These are phyloP conservation scores for Darevskia mixta DNA, from an alignment of 2,797 vertebrate species.

Conservation along the genomic window DNA sequence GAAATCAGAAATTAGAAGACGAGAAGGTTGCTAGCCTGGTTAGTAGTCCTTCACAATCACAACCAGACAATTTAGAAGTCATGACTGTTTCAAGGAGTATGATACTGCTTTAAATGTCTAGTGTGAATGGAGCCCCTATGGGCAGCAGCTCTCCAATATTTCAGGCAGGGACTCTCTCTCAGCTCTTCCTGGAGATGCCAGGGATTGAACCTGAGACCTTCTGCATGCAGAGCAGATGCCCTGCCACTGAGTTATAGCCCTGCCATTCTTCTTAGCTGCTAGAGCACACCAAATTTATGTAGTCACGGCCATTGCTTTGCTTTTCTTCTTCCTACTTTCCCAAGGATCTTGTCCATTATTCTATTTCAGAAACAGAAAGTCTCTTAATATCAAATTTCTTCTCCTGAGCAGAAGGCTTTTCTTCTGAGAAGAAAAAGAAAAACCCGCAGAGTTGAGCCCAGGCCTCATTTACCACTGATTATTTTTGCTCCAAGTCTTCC, in stretches of 20 bases:
- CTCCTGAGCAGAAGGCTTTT: conserved; percentile 10
- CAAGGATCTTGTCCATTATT: background rate
- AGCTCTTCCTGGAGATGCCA: background rate
- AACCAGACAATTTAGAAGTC: too few species aligned
- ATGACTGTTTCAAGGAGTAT: too few species aligned
- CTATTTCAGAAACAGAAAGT: conserved; percentile 1
- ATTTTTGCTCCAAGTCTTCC: conserved; percentile 42
- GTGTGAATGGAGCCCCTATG: too few species aligned
- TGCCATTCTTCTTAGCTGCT: conserved; percentile 32
- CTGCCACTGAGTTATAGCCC: background rate
- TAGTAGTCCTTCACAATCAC: too few species aligned
- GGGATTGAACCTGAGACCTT: background rate
- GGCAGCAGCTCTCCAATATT: background rate
- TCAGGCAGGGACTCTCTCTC: background rate
- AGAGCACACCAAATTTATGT: background rate
- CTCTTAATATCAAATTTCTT: background rate
- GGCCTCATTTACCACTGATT: conserved; percentile 18
- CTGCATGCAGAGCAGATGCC: background rate
- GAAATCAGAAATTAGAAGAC: too few species aligned
- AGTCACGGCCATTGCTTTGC: too few species aligned
- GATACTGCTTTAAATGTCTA: too few species aligned
- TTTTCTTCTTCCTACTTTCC: background rate
- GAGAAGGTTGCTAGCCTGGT: too few species aligned
- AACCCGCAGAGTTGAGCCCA: background rate
- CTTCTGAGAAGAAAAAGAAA: background rate